Evolutionary conservation across 1,140 invertebrate species (phyloP).

Genomic region (Temnothorax nylanderi): DNA sequence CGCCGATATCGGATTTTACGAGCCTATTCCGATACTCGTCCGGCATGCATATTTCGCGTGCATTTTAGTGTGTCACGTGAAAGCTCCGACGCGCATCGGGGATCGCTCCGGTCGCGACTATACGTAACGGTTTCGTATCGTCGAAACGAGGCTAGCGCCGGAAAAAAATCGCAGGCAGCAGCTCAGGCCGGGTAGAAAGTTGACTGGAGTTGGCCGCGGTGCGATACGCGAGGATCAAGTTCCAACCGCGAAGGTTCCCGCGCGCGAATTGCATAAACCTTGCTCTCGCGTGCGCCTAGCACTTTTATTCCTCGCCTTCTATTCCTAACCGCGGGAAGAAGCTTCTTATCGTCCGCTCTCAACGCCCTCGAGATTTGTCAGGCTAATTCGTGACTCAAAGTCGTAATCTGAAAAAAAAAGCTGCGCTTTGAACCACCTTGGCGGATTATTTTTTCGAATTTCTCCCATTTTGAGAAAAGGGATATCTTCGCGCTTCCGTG

Average conservation of each 20-base stretch:
- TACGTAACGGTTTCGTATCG: constrained; percentile 67
- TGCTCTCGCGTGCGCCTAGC: not conserved
- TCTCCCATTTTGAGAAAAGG: not conserved
- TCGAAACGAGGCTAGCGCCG: constrained; percentile 68
- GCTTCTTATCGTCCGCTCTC: not conserved
- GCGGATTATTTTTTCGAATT: not conserved
- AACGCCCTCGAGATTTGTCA: not conserved
- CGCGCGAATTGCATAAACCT: not conserved
- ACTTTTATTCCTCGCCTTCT: not conserved
- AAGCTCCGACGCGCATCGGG: constrained; percentile 66
- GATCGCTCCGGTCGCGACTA: constrained; percentile 38
- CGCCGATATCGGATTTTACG: constrained; percentile 12
- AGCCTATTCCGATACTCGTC: not conserved
- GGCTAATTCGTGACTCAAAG: not conserved
- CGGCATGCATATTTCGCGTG: constrained; percentile 57
- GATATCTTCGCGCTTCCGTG: not conserved
- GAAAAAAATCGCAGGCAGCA: constrained; percentile 67
- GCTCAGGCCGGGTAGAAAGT: constrained; percentile 63
- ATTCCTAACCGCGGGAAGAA: not conserved
- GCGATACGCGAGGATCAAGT: constrained; percentile 54
- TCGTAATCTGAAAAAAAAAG: not conserved
- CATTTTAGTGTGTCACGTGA: constrained; percentile 73
- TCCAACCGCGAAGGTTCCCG: constrained; percentile 28
- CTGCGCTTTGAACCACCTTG: not conserved
- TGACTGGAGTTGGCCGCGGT: constrained; percentile 32